Evolutionary conservation across 2,113 vertebrate species (phyloP).

Genomic region (Myiozetetes cayanensis): DNA sequence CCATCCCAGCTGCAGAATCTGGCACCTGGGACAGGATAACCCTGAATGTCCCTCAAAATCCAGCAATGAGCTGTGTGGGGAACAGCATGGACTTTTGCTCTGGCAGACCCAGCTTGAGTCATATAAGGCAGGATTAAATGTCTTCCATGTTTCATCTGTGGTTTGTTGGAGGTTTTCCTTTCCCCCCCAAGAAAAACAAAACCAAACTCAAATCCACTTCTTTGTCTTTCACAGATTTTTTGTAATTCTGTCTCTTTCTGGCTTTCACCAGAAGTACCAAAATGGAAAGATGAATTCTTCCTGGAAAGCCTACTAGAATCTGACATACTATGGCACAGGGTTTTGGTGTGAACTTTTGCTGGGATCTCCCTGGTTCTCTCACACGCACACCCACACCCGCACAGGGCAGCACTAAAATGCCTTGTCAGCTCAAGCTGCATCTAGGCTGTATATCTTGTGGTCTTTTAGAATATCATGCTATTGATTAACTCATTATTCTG

Average conservation of each 20-base stretch:
- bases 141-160: not conserved
- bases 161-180: not conserved
- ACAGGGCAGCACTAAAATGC: not conserved
- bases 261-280: not conserved
- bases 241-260: not conserved
- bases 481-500: not conserved
- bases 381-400: rapidly evolving
- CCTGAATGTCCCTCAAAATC: not conserved
- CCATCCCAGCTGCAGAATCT: not conserved
- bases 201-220: not conserved
- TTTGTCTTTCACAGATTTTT: not conserved
- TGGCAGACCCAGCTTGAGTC: not conserved
- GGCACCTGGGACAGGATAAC: not conserved
- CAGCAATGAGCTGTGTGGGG: not conserved
- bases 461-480: not conserved
- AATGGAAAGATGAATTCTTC: not conserved
- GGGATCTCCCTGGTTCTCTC: not conserved
- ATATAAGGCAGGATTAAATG: not conserved
- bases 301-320: not conserved
- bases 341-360: not conserved
- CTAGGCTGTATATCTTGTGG: not conserved
- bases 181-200: not conserved
- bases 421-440: not conserved
- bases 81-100: not conserved
- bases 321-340: not conserved